Evolutionary conservation across 1,140 invertebrate species (phyloP), one percentile per base, ranked within the genome.

Genomic region (Sipha flava): DNA sequence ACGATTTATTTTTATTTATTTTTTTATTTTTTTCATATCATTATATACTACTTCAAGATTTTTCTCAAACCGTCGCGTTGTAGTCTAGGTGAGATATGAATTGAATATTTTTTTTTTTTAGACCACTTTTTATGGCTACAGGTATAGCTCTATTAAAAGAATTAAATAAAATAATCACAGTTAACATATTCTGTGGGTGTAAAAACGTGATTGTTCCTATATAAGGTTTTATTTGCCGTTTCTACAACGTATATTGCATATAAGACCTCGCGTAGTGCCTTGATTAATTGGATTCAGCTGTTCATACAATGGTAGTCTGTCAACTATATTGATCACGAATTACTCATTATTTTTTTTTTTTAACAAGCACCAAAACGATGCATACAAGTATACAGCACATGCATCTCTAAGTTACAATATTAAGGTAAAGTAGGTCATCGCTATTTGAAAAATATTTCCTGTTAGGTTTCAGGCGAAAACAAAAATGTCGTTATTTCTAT

Each of bases 251-350:
- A 23, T 66, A 31, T 31, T 21, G 49, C 49, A 5, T n/a, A 49
- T 43, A 66, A 43, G 64, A 66, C 12, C 64, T 66, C 34, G 34
- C 62, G 1, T 4, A 29, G 43, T 10, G 43, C 16, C 21, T 45
- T 70, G 66, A 70, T 70, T 70, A 45, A 70, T 70, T 70, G 43
- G 66, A 70, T 47, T 70, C 40, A 70, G 40, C 40, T 26, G 64
- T 68, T 68, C 43, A 9, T 34, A 31, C 21, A 18, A 26, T n/a
- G 21, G 26, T n/a, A 1, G 2, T 29, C 43, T 18, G 66, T 47
- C 26, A 70, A n/a, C 23, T 70, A 10, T 3, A 29, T 26, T 47
- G 40, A 47, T 70, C 66, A 47, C 40, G 40, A 43, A n/a, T 2
- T 14, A 9, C 5, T 66, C n/a, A 6, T 66, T 66, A 43, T 7